These are phyloP conservation scores for Ennomos erosarius DNA, from an alignment of 2,888 invertebrate genomes.

Conservation along the genomic window DNA sequence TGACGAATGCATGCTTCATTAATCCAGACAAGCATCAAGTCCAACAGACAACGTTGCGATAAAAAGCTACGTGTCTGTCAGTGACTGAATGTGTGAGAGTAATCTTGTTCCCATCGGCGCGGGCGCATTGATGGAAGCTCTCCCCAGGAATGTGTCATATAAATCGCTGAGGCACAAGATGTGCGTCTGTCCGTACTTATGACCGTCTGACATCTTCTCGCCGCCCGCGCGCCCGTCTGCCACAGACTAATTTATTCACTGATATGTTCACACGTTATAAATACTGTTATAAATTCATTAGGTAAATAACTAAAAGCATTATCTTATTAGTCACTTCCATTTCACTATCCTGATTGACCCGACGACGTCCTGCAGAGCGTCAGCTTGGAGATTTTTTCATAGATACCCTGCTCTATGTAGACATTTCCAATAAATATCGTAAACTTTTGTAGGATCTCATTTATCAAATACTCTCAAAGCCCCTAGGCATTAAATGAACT, in stretches of 20 bases:
- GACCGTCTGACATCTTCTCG: constrained; percentile 35
- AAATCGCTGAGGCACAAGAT: constrained; percentile 52
- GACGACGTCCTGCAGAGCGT: constrained; percentile 1
- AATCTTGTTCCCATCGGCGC: constrained; percentile 69
- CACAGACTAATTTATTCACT: constrained; percentile 47
- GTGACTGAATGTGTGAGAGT: constrained; percentile 64
- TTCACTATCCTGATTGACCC: constrained; percentile 18
- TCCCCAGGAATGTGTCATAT: constrained; percentile 76
- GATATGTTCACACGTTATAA: constrained; percentile 42
- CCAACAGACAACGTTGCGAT: constrained; percentile 52
- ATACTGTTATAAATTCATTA: constrained; percentile 37
- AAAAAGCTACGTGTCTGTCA: constrained; percentile 66
- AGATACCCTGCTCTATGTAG: no score
- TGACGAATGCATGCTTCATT: constrained; percentile 28
- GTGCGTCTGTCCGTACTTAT: constrained; percentile 20
- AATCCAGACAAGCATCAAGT: constrained; percentile 33
- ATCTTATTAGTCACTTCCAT: constrained; percentile 27
- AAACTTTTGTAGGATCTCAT: no score
- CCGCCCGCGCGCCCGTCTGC: constrained; percentile 42
- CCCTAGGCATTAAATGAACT: no score
- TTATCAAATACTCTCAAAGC: no score
- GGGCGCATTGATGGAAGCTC: constrained; percentile 57
- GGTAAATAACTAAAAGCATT: constrained; percentile 22
- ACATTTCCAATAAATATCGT: no score
- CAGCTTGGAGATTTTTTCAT: neutral